Evolutionary conservation across 1,140 invertebrate species (phyloP).

Genomic region (Drosophila sp.): DNA sequence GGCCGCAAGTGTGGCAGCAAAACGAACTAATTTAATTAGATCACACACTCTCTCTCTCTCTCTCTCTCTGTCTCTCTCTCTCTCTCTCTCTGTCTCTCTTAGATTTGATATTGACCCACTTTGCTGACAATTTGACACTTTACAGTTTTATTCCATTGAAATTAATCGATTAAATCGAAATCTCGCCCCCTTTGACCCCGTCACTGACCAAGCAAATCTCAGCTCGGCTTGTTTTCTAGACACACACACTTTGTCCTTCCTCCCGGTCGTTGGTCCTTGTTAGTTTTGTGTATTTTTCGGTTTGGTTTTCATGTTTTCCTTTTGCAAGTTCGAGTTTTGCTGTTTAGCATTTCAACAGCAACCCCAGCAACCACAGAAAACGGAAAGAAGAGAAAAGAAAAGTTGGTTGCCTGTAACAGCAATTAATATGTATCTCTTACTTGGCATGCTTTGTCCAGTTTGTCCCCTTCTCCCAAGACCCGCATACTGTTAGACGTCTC

Average conservation of each 20-base stretch:
- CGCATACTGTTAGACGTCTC: background rate
- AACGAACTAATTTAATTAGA: no score
- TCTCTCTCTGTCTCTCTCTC: no score
- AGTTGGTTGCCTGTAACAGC: slow-evolving; percentile 48
- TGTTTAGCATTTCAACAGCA: slow-evolving; percentile 75
- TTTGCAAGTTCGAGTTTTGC: slow-evolving; percentile 45
- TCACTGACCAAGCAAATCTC: slow-evolving; percentile 8
- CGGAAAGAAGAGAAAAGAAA: slow-evolving; percentile 41
- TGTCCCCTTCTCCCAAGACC: slow-evolving; percentile 11
- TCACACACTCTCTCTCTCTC: no score
- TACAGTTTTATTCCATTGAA: background rate
- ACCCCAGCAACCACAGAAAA: slow-evolving; percentile 3
- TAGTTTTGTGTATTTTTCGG: slow-evolving; percentile 4
- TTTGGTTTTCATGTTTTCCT: slow-evolving; percentile 12
- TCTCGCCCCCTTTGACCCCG: background rate
- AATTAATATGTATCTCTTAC: slow-evolving; percentile 79
- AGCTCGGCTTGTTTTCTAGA: background rate
- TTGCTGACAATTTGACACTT: background rate
- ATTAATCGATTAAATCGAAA: background rate
- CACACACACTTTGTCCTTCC: background rate
- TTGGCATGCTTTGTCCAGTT: slow-evolving; percentile 69
- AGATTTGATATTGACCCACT: no score
- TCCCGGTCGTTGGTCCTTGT: slow-evolving; percentile 5
- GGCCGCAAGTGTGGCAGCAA: no score
- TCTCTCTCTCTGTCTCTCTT: no score